Evolutionary conservation across 2,113 vertebrate genomes (phyloP), one percentile per base, ranked within the genome.

Genomic region (Microcebus lehilahytsara): DNA sequence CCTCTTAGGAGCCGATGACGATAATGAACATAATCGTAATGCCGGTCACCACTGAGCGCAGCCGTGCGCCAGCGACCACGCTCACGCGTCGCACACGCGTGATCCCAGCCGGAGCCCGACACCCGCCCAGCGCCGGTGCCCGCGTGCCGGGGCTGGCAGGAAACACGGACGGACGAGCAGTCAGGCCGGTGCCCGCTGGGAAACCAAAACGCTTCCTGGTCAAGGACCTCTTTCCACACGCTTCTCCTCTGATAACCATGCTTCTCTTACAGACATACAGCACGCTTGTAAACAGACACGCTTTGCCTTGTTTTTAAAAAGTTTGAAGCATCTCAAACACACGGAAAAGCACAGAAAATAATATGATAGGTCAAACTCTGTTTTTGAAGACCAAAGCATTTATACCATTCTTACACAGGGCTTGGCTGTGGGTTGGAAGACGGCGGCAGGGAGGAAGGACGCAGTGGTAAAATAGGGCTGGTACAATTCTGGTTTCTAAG

Each of bases 331-430:
- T 58, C 80, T 85, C 7, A 30, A 94, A 94, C 20, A 58, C 67
- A 75, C 14, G 23, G 49, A n/a, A 91, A 78, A 78, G 71, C 37
- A 49, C 13, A 62, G 34, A 42, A 90, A 90, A 78, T 49, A 83
- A 67, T 62, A 23, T 19, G 51, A 77, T 85, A 17, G 32, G 67
- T 40, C 40, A 66, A 75, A 37, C 46, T 34, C 27, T 23, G 27
- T 64, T 83, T 84, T 84, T 2, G 89, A 67, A 83, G 67, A 75
- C 56, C 20, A 64, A 83, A 84, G n/a, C 46, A n/a, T 75, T 53
- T 66, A 56, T 64, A 51, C 32, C 25, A 77, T 34, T 71, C 32
- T 64, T 64, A 20, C 1, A 74, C 46, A 42, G 37, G 46, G 10
- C 32, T 67, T n/a, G 27, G 16, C n/a, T n/a, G 8, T 58, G 34